Evolutionary conservation across 2,113 vertebrate species (phyloP).

Genomic region (Psophia crepitans): DNA sequence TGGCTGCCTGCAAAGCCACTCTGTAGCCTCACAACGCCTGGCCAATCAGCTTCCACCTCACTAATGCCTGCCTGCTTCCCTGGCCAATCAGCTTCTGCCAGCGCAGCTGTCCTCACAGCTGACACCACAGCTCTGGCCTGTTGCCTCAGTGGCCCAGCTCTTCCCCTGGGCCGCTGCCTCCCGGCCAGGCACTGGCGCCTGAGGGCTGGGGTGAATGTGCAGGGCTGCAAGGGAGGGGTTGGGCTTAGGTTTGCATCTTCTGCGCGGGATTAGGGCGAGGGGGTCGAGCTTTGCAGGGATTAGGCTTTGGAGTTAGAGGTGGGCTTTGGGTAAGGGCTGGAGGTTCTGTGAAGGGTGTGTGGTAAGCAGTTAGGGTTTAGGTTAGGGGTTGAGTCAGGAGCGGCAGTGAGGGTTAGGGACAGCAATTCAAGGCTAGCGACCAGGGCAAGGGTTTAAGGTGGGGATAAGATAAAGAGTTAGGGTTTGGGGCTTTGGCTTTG

Average conservation of each 20-base stretch:
- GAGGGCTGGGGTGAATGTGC: not conserved
- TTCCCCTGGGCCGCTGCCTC: not conserved
- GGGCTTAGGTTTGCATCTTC: not conserved
- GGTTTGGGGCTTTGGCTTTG: not conserved
- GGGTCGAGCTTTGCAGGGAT: not conserved
- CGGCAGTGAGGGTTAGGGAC: not conserved
- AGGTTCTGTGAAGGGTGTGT: not conserved
- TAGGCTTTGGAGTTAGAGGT: not conserved
- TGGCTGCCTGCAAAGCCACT: not conserved
- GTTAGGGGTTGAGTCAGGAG: not conserved
- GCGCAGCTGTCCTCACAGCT: not conserved
- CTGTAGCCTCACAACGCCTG: not conserved
- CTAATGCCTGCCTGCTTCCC: not conserved
- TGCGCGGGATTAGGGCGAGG: fast-evolving
- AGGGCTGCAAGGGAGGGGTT: not conserved
- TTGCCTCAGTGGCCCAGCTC: not conserved
- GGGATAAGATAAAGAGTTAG: not conserved
- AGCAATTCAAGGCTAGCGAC: not conserved
- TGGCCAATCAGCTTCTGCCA: not conserved
- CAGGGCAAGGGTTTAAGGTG: not conserved
- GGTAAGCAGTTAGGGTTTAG: not conserved
- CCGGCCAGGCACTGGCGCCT: fast-evolving
- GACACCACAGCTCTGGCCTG: not conserved
- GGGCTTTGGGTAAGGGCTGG: not conserved
- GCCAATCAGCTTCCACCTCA: not conserved